Base-by-base conservation (phyloP, 2,888 invertebrate species). In the Apocheima hispidaria region DNA sequence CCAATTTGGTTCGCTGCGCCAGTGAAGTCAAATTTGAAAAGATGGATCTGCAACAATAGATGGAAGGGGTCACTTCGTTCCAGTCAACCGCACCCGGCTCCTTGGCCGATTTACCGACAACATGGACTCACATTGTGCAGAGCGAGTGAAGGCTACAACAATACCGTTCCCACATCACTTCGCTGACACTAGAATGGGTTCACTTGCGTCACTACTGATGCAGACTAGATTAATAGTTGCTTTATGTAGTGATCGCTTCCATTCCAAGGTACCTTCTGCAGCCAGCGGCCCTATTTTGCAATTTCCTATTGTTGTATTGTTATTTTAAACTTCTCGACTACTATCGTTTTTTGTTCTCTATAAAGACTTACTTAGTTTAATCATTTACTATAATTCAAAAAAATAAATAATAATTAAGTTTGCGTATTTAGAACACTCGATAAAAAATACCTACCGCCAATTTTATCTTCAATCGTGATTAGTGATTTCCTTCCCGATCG, bases 131-230 rank as follows among this genome's bases (percentile, higher is more conserved):
- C 26, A 56, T 59, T 59, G 61, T 59, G 55, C 52, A 55, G 49
- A 49, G 38, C n/a, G n/a, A 14, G 51, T 50, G 53, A 26, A 41
- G 35, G 23, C 28, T 14, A 30, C 36, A 41, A 49, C 49, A 14
- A 49, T 36, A n/a, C 26, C 21, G 35, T 41, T 54, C 41, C 40
- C 56, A 64, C 33, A 28, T 54, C 54, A 49, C 41, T 30, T n/a
- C 41, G 26, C 56, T 57, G 69, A 63, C 67, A 63, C 57, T 35
- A 52, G 63, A 65, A 69, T 65, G 40, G 63, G 36, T 26, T 18
- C 43, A 35, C 38, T 64, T 63, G 63, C 65, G 57, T 58, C 65
- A 63, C 20, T 33, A 41, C 46, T 43, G 5, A 26, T 23, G 40
- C 20, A 40, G 14, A 14, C n/a, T n/a, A n/a, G n/a, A n/a, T n/a